Evolutionary conservation across 53 echinoderm and acorn worm genomes (phyloP).

Genomic region (Patiria pectinifera): DNA sequence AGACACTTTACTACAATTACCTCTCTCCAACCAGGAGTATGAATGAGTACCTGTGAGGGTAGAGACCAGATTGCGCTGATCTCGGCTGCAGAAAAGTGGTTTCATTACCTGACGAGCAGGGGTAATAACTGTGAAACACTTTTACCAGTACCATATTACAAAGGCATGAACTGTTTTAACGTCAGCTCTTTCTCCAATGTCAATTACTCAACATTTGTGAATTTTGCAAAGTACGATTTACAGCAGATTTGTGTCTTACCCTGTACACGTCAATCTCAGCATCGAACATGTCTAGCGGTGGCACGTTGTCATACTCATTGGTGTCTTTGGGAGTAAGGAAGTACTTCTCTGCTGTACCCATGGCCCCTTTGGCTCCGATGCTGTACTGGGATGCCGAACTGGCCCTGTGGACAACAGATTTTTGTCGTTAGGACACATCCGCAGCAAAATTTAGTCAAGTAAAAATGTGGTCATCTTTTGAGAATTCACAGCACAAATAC

Average conservation of each 20-base stretch:
- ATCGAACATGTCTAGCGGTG: conserved; percentile 94
- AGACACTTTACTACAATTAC: no score
- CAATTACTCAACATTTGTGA: not conserved
- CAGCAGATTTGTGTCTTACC: conserved; percentile 55
- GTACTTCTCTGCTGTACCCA: conserved; percentile 96
- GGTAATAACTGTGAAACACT: no score
- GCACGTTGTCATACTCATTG: conserved; percentile 79
- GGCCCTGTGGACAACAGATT: conserved; percentile 61
- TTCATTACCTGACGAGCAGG: no score
- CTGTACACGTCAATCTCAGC: conserved; percentile 93
- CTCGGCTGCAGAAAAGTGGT: no score
- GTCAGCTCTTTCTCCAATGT: not conserved
- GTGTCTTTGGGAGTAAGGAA: conserved; percentile 85
- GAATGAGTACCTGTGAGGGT: no score
- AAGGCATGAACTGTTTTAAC: not conserved
- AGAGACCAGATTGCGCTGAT: no score
- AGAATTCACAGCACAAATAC: no score
- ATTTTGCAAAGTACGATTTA: not conserved
- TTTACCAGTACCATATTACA: not conserved
- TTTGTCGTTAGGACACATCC: no score
- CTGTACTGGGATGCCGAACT: conserved; percentile 97
- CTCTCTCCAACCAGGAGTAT: no score
- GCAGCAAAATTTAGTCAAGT: no score
- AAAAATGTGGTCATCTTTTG: no score
- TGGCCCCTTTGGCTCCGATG: conserved; percentile 86